Percentiles rank a stretch among this genome's conserved stretches.
These are phyloP conservation scores for Spisula solida DNA, from an alignment of 2,888 invertebrate species.

Conservation along the genomic window DNA sequence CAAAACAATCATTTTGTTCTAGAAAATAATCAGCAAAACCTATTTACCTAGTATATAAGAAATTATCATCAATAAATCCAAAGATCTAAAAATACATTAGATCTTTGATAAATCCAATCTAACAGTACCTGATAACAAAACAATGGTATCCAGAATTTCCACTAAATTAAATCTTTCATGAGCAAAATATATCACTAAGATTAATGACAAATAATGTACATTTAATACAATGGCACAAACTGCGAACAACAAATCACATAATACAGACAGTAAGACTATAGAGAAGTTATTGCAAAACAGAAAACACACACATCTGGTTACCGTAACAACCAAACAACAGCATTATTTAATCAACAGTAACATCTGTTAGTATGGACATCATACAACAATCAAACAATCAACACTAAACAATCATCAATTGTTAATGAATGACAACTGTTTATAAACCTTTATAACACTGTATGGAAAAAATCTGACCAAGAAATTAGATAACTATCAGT, in stretches of 20 bases:
- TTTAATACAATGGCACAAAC: neutral
- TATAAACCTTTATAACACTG: too few species aligned
- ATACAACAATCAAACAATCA: neutral
- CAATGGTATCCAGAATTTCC: neutral
- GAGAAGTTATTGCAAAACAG: neutral
- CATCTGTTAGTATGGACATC: conserved; percentile 10
- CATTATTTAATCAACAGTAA: neutral
- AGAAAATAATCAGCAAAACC: too few species aligned
- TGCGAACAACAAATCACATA: neutral
- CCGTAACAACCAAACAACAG: conserved; percentile 9
- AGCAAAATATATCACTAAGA: too few species aligned
- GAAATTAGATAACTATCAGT: too few species aligned
- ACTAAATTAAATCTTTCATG: neutral
- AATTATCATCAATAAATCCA: neutral
- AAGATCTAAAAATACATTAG: neutral
- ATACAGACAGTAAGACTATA: neutral
- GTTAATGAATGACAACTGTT: too few species aligned
- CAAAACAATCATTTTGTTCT: too few species aligned
- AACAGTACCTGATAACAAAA: too few species aligned
- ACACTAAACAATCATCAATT: neutral
- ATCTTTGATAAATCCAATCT: neutral
- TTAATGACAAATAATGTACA: too few species aligned
- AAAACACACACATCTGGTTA: neutral
- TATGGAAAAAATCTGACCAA: too few species aligned
- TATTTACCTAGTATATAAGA: too few species aligned